Evolutionary conservation across 2,888 invertebrate genomes (phyloP).

Genomic region (Caenorhabditis sulstoni): DNA sequence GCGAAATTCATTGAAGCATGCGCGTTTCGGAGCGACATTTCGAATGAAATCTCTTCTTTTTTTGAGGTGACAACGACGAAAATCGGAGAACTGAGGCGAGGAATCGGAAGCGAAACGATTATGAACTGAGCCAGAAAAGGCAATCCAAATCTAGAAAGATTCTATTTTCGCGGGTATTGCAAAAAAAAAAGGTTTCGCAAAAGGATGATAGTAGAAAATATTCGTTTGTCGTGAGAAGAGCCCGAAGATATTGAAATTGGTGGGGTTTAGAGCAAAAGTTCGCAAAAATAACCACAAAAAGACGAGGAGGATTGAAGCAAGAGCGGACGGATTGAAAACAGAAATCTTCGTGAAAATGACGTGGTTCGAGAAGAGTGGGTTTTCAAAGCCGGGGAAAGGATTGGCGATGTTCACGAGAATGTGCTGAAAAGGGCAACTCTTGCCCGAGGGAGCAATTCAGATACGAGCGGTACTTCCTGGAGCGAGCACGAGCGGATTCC

Average conservation of each 20-base stretch:
- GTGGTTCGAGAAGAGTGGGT: background rate
- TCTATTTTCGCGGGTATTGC: too few relatives aligned
- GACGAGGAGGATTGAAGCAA: background rate
- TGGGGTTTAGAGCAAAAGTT: slow-evolving; percentile 25
- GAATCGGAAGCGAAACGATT: slow-evolving; percentile 11
- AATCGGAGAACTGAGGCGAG: slow-evolving; percentile 9
- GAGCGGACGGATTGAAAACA: background rate
- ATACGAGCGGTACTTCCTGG: too few relatives aligned
- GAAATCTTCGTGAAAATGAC: slow-evolving; percentile 11
- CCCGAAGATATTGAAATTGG: slow-evolving; percentile 23
- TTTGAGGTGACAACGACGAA: background rate
- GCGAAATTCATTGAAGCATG: slow-evolving; percentile 37
- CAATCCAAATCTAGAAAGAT: background rate
- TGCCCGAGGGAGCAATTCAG: too few relatives aligned
- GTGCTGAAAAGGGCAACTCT: background rate
- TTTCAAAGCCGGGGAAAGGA: background rate
- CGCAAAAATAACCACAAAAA: slow-evolving; percentile 7
- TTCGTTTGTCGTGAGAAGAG: slow-evolving; percentile 1
- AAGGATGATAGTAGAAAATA: slow-evolving; percentile 15
- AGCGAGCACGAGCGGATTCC: too few relatives aligned
- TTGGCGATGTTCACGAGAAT: background rate
- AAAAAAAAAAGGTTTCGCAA: background rate
- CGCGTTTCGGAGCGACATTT: slow-evolving; percentile 21
- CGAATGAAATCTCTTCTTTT: slow-evolving; percentile 7
- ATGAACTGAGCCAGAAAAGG: slow-evolving; percentile 1